Percentiles rank a stretch among this genome's conserved stretches.
Evolutionary conservation across 1,140 invertebrate genomes (phyloP).

Genomic region (Pseudomyrmex concolor): DNA sequence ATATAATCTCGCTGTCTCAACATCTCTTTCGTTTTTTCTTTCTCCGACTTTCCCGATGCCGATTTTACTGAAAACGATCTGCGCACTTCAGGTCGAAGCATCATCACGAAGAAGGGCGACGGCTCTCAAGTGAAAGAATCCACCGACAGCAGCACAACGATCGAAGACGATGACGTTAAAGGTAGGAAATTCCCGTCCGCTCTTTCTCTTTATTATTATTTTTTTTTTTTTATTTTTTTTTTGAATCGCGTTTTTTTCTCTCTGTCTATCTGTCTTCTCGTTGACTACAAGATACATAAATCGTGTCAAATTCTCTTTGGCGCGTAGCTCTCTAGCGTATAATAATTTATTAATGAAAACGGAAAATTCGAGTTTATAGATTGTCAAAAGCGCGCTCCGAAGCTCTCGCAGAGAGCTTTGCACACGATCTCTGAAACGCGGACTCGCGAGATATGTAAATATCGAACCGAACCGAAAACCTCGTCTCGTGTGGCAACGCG

Average conservation of each 20-base stretch:
- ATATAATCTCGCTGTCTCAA: slow-evolving; percentile 7
- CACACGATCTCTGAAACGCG: too few species aligned
- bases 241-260: slow-evolving; percentile 25
- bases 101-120: slow-evolving; percentile 96
- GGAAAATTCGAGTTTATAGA: too few species aligned
- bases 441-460: not conserved
- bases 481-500: slow-evolving; percentile 1
- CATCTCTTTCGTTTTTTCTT: slow-evolving; percentile 24
- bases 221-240: slow-evolving; percentile 5
- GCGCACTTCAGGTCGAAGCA: slow-evolving; percentile 90
- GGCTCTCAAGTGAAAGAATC: slow-evolving; percentile 98
- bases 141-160: slow-evolving; percentile 96
- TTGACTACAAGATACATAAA: not conserved
- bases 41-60: slow-evolving; percentile 19
- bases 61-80: slow-evolving; percentile 74
- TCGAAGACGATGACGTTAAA: slow-evolving; percentile 96
- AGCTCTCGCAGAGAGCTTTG: too few species aligned
- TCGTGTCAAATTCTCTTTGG: not conserved
- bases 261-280: not conserved
- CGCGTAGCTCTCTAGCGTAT: too few species aligned
- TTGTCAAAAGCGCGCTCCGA: too few species aligned
- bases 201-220: not conserved
- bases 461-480: not conserved
- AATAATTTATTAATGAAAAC: too few species aligned
- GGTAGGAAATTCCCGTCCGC: slow-evolving; percentile 86